Evolutionary conservation across 2,888 invertebrate genomes (phyloP).

Genomic region (Catocala sponsa): DNA sequence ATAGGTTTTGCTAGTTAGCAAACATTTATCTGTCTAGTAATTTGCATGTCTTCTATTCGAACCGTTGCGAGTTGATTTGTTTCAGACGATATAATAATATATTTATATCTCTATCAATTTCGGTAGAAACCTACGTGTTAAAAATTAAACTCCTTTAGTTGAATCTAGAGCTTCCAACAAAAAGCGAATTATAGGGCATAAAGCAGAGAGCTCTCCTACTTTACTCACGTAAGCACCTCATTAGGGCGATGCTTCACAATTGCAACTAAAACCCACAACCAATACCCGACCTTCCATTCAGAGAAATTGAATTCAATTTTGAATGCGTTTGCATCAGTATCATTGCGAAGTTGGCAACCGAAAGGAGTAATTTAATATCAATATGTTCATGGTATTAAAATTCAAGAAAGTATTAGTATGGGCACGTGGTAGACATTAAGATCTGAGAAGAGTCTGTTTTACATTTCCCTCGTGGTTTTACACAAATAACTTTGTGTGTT

Average conservation of each 20-base stretch:
- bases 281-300: conserved; percentile 1
- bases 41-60: no score
- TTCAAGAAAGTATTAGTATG: not conserved
- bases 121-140: conserved; percentile 30
- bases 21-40: no score
- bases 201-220: conserved; percentile 46
- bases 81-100: not conserved
- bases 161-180: conserved; percentile 45
- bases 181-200: conserved; percentile 54
- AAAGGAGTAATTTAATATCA: conserved; percentile 28
- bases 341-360: conserved; percentile 28
- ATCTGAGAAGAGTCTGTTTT: not conserved
- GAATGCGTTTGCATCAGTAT: not conserved
- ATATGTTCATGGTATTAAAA: conserved; percentile 26
- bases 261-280: conserved; percentile 21
- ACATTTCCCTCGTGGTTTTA: no score
- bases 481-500: no score
- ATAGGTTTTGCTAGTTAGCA: no score
- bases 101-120: conserved; percentile 35
- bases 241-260: conserved; percentile 42
- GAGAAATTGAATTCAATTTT: conserved; percentile 20
- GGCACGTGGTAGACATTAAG: not conserved
- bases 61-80: no score
- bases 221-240: conserved; percentile 55
- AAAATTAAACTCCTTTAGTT: conserved; percentile 45